A percentile compares a stretch with the other conserved stretches of the same genome.
These are phyloP conservation scores for Bellardia pandia DNA, from an alignment of 2,888 invertebrate genomes.

Conservation along the genomic window DNA sequence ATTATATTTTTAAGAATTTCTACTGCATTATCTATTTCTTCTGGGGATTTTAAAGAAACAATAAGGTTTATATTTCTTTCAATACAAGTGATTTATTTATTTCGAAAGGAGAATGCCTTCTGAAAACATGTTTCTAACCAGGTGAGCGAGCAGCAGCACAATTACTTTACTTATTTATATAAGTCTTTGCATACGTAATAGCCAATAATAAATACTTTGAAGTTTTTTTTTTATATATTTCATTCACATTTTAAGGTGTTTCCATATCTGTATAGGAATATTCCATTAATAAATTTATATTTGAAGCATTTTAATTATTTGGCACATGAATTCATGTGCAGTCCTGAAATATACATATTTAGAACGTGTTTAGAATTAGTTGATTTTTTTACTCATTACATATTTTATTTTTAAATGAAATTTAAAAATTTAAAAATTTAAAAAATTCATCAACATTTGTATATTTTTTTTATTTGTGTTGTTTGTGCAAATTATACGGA, in stretches of 20 bases:
- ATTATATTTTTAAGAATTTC: no score
- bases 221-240: neutral
- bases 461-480: neutral
- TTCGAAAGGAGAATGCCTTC: neutral
- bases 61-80: no score
- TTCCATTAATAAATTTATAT: neutral
- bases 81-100: neutral
- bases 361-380: constrained; percentile 9
- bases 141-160: neutral
- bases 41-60: no score
- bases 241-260: neutral
- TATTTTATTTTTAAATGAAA: neutral
- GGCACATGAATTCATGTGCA: neutral
- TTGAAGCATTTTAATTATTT: neutral
- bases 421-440: neutral
- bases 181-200: no score
- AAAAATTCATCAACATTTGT: neutral
- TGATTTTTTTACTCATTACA: neutral
- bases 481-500: neutral
- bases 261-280: neutral
- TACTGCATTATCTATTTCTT: no score
- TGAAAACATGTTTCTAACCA: constrained; percentile 1
- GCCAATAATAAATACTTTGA: neutral
- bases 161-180: neutral
- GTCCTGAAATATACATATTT: neutral